These are phyloP conservation scores for Drosophila sp. DNA, from an alignment of 1,140 invertebrate species.

Conservation along the genomic window DNA sequence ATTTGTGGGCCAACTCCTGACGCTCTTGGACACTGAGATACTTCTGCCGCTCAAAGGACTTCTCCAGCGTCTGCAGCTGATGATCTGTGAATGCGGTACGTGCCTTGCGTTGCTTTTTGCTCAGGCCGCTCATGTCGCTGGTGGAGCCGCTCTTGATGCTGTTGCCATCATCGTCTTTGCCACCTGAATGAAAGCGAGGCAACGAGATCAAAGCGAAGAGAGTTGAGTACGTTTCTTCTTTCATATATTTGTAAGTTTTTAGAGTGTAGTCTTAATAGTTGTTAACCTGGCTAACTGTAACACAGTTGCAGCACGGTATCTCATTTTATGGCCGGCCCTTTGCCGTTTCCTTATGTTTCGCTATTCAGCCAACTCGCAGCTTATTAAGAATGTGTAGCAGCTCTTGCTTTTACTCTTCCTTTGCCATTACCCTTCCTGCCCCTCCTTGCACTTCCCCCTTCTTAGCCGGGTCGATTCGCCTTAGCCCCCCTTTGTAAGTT, in stretches of 20 bases:
- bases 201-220: background rate
- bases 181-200: constrained; percentile 55
- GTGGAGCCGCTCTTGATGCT: constrained; percentile 84
- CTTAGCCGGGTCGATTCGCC: background rate
- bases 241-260: background rate
- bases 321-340: no score
- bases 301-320: no score
- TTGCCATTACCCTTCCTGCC: no score
- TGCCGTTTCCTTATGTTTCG: no score
- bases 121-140: constrained; percentile 85
- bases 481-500: no score
- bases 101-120: constrained; percentile 98
- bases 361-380: no score
- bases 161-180: constrained; percentile 83
- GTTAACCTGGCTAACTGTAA: background rate
- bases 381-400: background rate
- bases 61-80: constrained; percentile 98
- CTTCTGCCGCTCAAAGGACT: constrained; percentile 98
- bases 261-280: background rate
- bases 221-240: background rate
- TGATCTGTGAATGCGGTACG: constrained; percentile 99
- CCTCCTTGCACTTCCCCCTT: background rate
- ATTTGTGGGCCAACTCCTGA: constrained; percentile 98
- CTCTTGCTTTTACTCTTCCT: background rate
- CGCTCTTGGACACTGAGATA: constrained; percentile 99